These are phyloP conservation scores for Bettongia penicillata DNA, from an alignment of 2,113 vertebrate species.

Conservation along the genomic window DNA sequence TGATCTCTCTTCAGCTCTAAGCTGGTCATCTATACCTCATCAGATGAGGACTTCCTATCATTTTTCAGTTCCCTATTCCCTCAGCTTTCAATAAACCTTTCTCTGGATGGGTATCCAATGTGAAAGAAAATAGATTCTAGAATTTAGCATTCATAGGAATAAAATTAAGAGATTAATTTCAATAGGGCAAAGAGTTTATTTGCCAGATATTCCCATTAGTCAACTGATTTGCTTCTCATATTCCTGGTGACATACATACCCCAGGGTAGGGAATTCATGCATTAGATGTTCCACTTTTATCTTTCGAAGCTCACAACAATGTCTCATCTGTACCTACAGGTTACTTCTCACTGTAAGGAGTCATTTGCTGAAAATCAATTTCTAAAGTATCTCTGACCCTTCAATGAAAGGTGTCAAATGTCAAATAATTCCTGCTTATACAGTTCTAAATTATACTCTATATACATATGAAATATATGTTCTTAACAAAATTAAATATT, in stretches of 20 bases:
- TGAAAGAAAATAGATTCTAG: not conserved
- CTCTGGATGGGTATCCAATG: not conserved
- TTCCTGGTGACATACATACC: not conserved
- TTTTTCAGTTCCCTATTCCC: not conserved
- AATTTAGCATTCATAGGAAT: not conserved
- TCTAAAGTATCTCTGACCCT: not conserved
- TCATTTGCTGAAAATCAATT: not conserved
- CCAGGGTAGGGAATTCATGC: not conserved
- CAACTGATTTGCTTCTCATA: not conserved
- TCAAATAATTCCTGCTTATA: not conserved
- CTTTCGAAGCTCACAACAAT: not conserved
- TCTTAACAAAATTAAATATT: not conserved
- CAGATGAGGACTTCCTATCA: not conserved
- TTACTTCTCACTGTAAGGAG: no score
- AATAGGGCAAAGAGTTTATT: not conserved
- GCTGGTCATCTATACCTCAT: not conserved
- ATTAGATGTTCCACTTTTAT: not conserved
- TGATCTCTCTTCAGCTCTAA: not conserved
- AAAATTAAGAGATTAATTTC: not conserved
- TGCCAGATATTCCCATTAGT: not conserved
- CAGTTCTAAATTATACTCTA: conserved; percentile 34
- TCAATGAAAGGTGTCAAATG: conserved; percentile 16
- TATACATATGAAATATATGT: not conserved
- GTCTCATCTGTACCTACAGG: not conserved
- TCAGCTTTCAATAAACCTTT: not conserved